Base-by-base conservation (phyloP, 2,113 vertebrate genomes). In the Enhydra lutris region DNA sequence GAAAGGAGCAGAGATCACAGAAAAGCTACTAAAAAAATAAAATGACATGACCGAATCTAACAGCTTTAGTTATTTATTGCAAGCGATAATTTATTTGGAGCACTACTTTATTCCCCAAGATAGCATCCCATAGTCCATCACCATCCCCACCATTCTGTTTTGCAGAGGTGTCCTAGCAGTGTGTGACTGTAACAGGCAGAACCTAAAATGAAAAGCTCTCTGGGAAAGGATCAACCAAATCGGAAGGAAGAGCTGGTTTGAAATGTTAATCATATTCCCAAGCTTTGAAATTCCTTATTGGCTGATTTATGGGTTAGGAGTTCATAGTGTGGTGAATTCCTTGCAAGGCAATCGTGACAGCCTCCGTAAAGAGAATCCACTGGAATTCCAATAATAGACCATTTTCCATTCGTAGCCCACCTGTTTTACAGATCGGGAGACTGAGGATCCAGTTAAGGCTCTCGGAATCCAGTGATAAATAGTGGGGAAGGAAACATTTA, bases 191-290 rank as follows among this genome's bases (percentile, higher is more conserved):
- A 89, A 97, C 71, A 83, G 42, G 10, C 71, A 1, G 0, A n/a
- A 34, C 45, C 20, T 93, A n/a, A 94, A 57, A 31, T 17, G 76
- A 93, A 96, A 94, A 97, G 63, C 47, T 6, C 45, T n/a, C 73
- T 87, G 45, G 80, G n/a, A 23, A 89, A 88, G 36, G 3, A 82
- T 88, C 1, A 26, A 31, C 31, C 63, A 76, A 50, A 79, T 86
- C 26, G 2, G 76, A 94, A 97, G 84, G 69, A 81, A 96, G 29
- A 4, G 14, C 88, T 82, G 2, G 24, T 95, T 98, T 96, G 78
- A 74, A 73, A 7, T 71, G 80, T 89, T 96, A 74, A 78, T 92
- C 52, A 23, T 93, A 84, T 61, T 82, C 89, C 13, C 21, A 89
- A 59, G 14, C 76, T 63, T 83, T 91, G 89, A 69, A 69, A 31